Base-by-base conservation (phyloP, 2,113 vertebrate species). In the Trachemys scripta region DNA sequence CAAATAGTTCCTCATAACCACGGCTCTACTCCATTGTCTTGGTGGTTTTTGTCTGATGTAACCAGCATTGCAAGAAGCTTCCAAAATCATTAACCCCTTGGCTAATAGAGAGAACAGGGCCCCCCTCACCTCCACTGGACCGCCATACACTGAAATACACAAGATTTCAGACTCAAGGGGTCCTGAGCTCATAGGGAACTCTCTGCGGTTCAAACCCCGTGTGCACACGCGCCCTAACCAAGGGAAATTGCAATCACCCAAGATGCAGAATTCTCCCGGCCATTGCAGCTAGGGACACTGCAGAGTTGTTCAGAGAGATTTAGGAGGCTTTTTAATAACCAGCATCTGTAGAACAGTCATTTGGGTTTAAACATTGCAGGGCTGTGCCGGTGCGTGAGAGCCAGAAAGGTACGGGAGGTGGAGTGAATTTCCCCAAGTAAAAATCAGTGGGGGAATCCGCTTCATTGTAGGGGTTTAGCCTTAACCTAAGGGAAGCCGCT, bases 361-460 rank as follows among this genome's bases (percentile, higher is more conserved):
- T 47, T 31, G 5, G 42, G 75, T 27, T 47, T 45, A 76, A 47
- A 24, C 42, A 6, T 29, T 4, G n/a, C 42, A 3, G 42, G 7
- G 75, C 25, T 13, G 76, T 24, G 38, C 75, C 22, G 6, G 75
- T 31, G 35, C 65, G 22, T 10, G 35, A 14, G 35, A 50, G 57
- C 45, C 11, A 13, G 82, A 47, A 12, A 14, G 24, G 82, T 20
- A 1, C 5, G 1, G 76, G 16, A 1, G 10, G 56, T 8, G n/a
- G n/a, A 79, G 76, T 29, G 76, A 27, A 7, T 79, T 79, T 31
- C 76, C 10, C 45, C 25, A 14, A 49, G 45, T 29, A 27, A 35
- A 35, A 49, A 6, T 10, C 16, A 5, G 25, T 13, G 45, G 31
- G 49, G 45, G 9, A 51, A 62, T 25, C 19, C 3, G 0, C 2